These are phyloP conservation scores for Sphaerodactylus townsendi DNA, from an alignment of 2,113 vertebrate species.

Conservation along the genomic window DNA sequence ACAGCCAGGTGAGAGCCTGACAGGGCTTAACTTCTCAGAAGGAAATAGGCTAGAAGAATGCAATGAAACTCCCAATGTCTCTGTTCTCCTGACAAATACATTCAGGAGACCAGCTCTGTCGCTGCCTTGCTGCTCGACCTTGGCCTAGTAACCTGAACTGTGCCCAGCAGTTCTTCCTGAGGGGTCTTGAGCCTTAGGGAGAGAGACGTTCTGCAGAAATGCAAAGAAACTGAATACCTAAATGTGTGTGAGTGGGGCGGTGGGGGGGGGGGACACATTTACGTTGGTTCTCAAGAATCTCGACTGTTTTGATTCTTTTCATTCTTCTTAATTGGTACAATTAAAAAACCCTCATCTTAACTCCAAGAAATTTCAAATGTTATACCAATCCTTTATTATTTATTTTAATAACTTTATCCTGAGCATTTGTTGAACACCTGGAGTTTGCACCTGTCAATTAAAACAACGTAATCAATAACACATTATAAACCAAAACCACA, in stretches of 20 bases:
- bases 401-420: no score
- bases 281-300: no score
- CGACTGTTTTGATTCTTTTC: no score
- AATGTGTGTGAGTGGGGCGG: background rate
- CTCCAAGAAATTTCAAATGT: no score
- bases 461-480: no score
- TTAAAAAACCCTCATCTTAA: no score
- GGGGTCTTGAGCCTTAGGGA: background rate
- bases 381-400: no score
- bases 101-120: background rate
- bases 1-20: constrained; percentile 40
- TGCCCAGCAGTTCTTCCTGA: background rate
- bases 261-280: no score
- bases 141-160: background rate
- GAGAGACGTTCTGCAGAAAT: background rate
- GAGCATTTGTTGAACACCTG: no score
- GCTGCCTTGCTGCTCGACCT: rapidly evolving
- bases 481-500: no score
- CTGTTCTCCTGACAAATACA: background rate
- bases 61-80: constrained; percentile 17
- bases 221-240: background rate
- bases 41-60: constrained; percentile 30
- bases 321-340: no score
- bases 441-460: no score
- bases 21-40: background rate